Base-by-base conservation (phyloP, 2,113 vertebrate species). In the Crotophaga sulcirostris region DNA sequence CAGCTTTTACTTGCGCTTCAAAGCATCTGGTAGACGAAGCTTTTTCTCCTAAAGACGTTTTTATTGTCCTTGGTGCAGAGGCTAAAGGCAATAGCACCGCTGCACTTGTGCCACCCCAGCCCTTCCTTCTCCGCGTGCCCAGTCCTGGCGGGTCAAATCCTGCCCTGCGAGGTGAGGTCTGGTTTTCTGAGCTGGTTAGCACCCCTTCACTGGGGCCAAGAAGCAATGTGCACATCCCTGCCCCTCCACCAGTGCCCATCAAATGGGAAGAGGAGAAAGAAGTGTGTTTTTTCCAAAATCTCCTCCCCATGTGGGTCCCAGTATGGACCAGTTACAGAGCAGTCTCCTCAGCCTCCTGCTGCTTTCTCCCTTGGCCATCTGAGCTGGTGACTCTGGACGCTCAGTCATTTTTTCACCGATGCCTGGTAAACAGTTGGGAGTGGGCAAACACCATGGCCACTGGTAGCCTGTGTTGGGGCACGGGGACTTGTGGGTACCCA, bases 1-100 rank as follows among this genome's bases (percentile, higher is more conserved):
- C 83, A 40, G 94, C 93, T 94, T 95, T 97, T 93, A 89, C 95
- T 96, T 84, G 95, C 36, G 54, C 92, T 96, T 96, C 94, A 95
- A 92, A 97, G 96, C 94, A 9, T 85, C 91, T 47, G 58, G 47
- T 36, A 64, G 78, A 42, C 90, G 93, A 3, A 86, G 80, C 52
- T 2, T 79, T 96, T 95, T 94, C 93, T 93, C 87, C 86, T 55
- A 33, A 90, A 94, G 97, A 95, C 2, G 58, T 80, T 95, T 87
- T 60, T 26, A 38, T 89, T 92, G 72, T 63, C 45, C 84, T 83
- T 13, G 1, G 73, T 1, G 36, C 74, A 49, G 77, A 56, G 69
- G 81, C 81, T 26, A 51, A 78, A 87, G 90, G 87, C 72, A 92
- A 93, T 15, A 1, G 10, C 31, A 17, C 34, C 0, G 6, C 47